These are phyloP conservation scores for Corythornis madagascariensis DNA, from an alignment of 2,113 vertebrate species.

Conservation along the genomic window DNA sequence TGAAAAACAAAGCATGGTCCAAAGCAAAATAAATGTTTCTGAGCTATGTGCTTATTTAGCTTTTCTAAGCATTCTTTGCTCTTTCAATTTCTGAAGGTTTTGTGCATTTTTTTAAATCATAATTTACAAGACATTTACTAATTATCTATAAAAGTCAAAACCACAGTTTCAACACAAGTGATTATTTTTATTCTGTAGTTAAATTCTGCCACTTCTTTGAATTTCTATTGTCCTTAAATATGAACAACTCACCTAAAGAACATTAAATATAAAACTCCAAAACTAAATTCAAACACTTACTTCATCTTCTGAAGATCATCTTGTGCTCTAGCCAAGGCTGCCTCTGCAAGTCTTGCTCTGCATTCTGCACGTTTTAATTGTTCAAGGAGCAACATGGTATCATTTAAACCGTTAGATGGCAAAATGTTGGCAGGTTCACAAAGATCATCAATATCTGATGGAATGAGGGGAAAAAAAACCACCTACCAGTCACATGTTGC, in stretches of 20 bases:
- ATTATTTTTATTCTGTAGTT: neutral
- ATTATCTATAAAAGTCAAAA: neutral
- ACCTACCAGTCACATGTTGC: neutral
- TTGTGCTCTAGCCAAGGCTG: conserved; percentile 80
- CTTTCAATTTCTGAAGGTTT: neutral
- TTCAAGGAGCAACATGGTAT: conserved; percentile 60
- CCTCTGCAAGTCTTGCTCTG: conserved; percentile 81
- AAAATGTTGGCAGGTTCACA: conserved; percentile 38
- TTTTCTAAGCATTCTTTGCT: neutral
- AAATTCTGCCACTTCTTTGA: neutral
- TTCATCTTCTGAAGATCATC: conserved; percentile 91
- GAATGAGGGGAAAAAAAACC: neutral
- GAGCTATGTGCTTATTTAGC: neutral
- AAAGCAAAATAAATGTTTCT: neutral
- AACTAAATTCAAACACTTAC: conserved; percentile 65
- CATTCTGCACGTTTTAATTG: conserved; percentile 80
- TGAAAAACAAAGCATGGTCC: neutral
- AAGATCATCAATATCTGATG: conserved; percentile 87
- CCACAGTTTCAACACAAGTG: neutral
- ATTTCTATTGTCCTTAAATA: neutral
- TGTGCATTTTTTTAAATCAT: neutral
- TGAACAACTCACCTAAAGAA: neutral
- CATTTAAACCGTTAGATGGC: conserved; percentile 50
- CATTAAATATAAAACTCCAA: neutral
- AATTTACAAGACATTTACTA: neutral